Conservation (phyloP, 2,113 vertebrate genomes). For the Atherinomorus stipes region DNA sequence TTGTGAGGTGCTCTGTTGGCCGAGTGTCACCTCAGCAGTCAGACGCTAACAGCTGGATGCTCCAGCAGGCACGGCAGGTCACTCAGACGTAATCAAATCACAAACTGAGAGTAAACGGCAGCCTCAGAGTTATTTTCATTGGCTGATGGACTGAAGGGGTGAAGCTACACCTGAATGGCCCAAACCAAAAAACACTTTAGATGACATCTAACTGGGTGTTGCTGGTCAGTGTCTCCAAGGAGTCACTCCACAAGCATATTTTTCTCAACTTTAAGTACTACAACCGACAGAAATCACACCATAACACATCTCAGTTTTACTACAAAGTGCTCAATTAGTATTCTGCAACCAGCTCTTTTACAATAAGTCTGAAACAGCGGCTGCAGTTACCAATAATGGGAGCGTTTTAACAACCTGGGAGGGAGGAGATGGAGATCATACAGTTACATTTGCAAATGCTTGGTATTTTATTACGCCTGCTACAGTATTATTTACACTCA, state of each 20-base stretch:
- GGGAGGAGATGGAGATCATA: no score
- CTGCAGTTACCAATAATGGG: no score
- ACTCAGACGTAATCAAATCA: slow-evolving; percentile 13
- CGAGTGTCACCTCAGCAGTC: not conserved
- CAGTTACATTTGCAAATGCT: no score
- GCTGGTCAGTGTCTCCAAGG: not conserved
- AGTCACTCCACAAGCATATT: not conserved
- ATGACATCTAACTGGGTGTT: not conserved
- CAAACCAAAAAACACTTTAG: not conserved
- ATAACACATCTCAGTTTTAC: no score
- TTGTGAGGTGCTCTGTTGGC: not conserved
- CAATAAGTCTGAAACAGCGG: no score
- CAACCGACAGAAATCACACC: no score
- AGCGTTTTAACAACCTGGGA: no score
- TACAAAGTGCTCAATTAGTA: no score
- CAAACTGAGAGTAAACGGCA: not conserved
- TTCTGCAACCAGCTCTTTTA: no score
- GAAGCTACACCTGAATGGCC: not conserved
- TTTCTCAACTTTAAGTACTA: not conserved
- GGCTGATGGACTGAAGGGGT: not conserved
- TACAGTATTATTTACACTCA: no score
- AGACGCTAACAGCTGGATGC: slow-evolving; percentile 24
- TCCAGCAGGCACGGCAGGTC: slow-evolving; percentile 11
- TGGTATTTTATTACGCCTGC: no score
- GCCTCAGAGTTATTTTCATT: not conserved